Percentiles rank a stretch among this genome's conserved stretches.
Conservation (phyloP, 1,140 invertebrate genomes). For the Eupeodes corollae region DNA sequence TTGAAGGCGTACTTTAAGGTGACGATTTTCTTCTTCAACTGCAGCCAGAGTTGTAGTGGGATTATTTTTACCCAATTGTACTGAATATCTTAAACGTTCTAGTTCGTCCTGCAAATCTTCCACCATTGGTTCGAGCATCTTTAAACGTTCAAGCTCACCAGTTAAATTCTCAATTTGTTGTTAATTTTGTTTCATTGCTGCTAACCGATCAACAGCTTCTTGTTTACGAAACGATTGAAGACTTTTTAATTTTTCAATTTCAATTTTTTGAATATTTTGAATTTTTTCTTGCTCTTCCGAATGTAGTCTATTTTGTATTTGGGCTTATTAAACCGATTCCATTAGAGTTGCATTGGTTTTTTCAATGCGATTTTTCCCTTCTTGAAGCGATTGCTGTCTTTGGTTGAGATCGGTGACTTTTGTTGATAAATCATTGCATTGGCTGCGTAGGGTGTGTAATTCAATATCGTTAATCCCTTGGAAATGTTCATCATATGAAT, state of each 20-base stretch:
- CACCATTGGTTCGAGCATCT: constrained; percentile 50
- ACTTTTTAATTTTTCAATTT: constrained; percentile 69
- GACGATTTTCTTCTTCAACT: constrained; percentile 47
- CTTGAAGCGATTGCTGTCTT: constrained; percentile 43
- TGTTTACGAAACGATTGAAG: constrained; percentile 39
- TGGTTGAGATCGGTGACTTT: constrained; percentile 45
- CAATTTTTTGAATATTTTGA: constrained; percentile 60
- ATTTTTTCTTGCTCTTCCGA: constrained; percentile 61
- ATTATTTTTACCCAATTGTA: constrained; percentile 44
- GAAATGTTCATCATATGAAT: no score
- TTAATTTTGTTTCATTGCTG: constrained; percentile 39
- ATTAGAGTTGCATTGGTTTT: constrained; percentile 49
- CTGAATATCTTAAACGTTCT: constrained; percentile 44
- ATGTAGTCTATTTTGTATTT: constrained; percentile 40
- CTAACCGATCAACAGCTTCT: constrained; percentile 39
- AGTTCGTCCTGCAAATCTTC: constrained; percentile 54
- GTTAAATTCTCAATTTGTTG: constrained; percentile 48
- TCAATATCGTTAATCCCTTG: no score
- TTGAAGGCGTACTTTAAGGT: constrained; percentile 49
- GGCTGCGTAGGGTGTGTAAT: constrained; percentile 42
- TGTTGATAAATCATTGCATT: constrained; percentile 54
- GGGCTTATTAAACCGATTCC: constrained; percentile 48
- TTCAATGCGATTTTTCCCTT: constrained; percentile 47
- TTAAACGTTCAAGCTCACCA: constrained; percentile 47
- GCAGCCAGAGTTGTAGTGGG: constrained; percentile 45